Conservation (phyloP, 2,888 invertebrate genomes). For the Venusia cambrica region DNA sequence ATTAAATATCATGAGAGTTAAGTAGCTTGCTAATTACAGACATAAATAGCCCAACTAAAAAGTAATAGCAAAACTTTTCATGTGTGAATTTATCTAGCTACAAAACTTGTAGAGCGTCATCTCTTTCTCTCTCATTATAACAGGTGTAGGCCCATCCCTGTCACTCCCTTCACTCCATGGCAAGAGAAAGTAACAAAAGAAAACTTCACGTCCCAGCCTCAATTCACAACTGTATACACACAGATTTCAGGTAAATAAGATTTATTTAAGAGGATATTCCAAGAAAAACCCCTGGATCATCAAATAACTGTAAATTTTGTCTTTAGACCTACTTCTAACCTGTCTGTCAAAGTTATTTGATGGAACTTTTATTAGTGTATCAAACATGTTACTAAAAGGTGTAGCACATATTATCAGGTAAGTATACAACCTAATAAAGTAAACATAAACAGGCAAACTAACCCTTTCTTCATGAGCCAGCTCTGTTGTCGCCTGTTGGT, state of each 20-base stretch:
- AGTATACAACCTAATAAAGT: constrained; percentile 42
- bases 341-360: constrained; percentile 40
- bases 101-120: constrained; percentile 52
- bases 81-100: constrained; percentile 35
- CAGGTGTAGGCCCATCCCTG: constrained; percentile 47
- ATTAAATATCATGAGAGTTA: too few relatives aligned
- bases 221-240: constrained; percentile 42
- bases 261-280: not conserved
- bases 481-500: constrained; percentile 72
- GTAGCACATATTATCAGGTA: constrained; percentile 37
- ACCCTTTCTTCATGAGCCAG: constrained; percentile 81
- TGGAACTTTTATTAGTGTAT: constrained; percentile 34
- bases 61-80: constrained; percentile 49
- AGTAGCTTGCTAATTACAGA: too few relatives aligned
- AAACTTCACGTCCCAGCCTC: constrained; percentile 69
- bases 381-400: constrained; percentile 44
- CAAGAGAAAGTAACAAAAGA: constrained; percentile 80
- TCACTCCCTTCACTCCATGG: constrained; percentile 75
- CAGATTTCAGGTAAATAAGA: constrained; percentile 8
- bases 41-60: constrained; percentile 36
- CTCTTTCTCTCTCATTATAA: constrained; percentile 47
- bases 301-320: constrained; percentile 13
- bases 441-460: constrained; percentile 76
- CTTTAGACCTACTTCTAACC: constrained; percentile 52
- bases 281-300: constrained; percentile 1